phyloP scores from a whole-genome alignment of 2,888 invertebrate genomes.

The Nemotelus pantherinus region DNA sequence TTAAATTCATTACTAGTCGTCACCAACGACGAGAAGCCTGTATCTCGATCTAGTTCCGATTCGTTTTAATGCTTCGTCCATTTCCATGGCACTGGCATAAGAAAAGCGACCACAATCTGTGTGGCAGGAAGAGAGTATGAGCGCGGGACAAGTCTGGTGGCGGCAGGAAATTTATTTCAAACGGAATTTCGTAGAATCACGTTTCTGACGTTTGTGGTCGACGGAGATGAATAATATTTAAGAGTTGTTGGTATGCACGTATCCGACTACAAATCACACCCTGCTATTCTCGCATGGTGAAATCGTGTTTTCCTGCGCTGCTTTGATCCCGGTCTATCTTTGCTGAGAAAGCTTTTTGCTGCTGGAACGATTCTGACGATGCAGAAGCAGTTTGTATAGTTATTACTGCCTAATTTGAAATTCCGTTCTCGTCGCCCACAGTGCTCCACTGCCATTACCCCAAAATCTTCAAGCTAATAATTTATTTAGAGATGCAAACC shows the following conservation, averaged over 20 bases:
- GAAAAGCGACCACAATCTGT: no score
- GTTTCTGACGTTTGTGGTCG: conserved; percentile 5
- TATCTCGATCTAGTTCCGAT: neutral
- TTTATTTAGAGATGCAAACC: neutral
- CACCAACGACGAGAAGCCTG: neutral
- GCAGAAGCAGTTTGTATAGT: neutral
- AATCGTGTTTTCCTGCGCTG: neutral
- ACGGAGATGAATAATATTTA: conserved; percentile 21
- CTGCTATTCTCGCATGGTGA: no score
- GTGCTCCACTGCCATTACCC: neutral
- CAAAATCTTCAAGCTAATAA: neutral
- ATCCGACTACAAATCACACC: conserved; percentile 19
- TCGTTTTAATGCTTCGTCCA: neutral
- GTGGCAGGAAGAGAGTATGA: neutral
- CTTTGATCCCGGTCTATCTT: neutral
- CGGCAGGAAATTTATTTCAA: conserved; percentile 4
- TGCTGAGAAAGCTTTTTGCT: neutral
- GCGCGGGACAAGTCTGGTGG: neutral
- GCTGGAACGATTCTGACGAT: neutral
- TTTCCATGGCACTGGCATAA: neutral
- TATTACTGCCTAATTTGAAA: conserved; percentile 26
- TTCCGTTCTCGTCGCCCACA: conserved; percentile 8
- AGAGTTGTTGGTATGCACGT: neutral
- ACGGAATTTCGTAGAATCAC: conserved; percentile 13
- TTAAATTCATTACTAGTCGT: neutral